Evolutionary conservation across 2,113 vertebrate genomes (phyloP).

Genomic region (Hystrix brachyura): DNA sequence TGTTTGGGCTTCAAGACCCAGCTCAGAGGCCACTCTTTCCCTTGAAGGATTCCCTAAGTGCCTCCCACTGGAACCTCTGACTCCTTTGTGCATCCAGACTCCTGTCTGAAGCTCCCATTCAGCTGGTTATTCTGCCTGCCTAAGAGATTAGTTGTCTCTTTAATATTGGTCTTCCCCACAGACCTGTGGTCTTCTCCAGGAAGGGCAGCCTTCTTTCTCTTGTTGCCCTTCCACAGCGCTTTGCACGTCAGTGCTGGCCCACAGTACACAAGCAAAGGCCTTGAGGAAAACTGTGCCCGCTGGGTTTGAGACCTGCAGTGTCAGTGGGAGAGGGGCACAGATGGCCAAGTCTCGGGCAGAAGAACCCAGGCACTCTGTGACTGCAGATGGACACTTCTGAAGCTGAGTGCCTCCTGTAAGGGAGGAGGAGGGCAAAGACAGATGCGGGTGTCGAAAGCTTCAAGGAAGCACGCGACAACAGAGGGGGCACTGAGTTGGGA

Average conservation of each 20-base stretch:
- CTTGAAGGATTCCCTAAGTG: neutral
- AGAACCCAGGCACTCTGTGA: neutral
- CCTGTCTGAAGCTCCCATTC: neutral
- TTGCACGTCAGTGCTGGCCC: neutral
- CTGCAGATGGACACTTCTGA: neutral
- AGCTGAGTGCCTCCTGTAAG: neutral
- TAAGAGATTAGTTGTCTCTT: neutral
- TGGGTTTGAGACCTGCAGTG: neutral
- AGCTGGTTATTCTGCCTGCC: neutral
- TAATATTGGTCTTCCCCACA: neutral
- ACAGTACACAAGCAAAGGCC: neutral
- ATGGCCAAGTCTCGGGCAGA: neutral
- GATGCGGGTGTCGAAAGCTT: neutral
- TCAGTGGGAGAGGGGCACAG: neutral
- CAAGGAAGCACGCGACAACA: neutral
- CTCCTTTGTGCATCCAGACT: neutral
- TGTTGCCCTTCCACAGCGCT: neutral
- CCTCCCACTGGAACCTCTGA: neutral
- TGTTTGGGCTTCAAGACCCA: constrained; percentile 47
- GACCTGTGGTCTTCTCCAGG: neutral
- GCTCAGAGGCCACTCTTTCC: neutral
- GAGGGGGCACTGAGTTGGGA: neutral
- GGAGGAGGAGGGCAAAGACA: neutral
- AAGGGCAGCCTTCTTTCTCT: neutral
- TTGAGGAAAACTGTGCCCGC: neutral